Conservation (phyloP, 1,140 invertebrate species). For the Gryllus bimaculatus region DNA sequence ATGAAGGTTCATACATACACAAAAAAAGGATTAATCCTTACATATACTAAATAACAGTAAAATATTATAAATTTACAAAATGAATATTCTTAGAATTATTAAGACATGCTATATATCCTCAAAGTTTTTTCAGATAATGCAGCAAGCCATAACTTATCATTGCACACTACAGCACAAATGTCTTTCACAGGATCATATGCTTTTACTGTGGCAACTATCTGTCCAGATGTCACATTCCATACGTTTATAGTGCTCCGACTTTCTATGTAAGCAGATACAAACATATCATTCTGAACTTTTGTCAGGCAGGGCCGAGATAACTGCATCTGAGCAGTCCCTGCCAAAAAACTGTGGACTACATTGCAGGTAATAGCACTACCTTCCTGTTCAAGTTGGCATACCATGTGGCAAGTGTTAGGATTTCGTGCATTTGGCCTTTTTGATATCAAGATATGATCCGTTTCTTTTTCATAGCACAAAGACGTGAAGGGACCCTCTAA, state of each 20-base stretch:
- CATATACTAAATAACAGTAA: too few species aligned
- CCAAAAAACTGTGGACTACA: conserved; percentile 48
- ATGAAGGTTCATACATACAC: too few species aligned
- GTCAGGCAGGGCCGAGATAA: conserved; percentile 52
- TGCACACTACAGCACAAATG: conserved; percentile 44
- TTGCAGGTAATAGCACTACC: conserved; percentile 36
- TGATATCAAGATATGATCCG: conserved; percentile 51
- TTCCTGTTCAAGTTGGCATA: conserved; percentile 41
- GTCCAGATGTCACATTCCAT: conserved; percentile 53
- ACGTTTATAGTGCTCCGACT: conserved; percentile 47
- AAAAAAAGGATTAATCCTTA: too few species aligned
- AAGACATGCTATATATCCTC: conserved; percentile 39
- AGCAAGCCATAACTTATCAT: conserved; percentile 44
- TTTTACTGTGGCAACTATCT: conserved; percentile 44
- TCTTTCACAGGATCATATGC: conserved; percentile 54
- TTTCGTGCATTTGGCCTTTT: conserved; percentile 44
- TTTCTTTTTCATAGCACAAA: conserved; percentile 52
- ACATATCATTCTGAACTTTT: conserved; percentile 37
- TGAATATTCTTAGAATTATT: neutral
- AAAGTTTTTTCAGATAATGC: conserved; percentile 54
- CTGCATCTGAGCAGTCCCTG: conserved; percentile 49
- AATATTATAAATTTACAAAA: too few species aligned
- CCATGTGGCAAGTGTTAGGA: conserved; percentile 48
- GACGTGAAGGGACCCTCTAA: conserved; percentile 66
- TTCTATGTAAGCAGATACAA: conserved; percentile 59